Conservation (phyloP, 2,888 invertebrate species). For the Hirtodrosophila histrioides region DNA sequence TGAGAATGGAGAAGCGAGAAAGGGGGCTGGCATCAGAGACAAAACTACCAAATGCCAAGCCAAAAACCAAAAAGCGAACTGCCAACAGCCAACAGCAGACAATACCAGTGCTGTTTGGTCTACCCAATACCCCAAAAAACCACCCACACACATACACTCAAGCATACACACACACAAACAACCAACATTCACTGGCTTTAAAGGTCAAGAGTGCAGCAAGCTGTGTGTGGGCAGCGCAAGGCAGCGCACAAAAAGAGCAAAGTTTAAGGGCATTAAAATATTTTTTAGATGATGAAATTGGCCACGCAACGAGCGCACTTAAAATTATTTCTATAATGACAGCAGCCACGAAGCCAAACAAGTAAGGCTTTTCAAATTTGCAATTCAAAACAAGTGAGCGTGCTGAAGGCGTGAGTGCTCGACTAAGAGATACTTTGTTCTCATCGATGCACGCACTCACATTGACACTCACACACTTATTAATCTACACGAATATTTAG, state of each 20-base stretch:
- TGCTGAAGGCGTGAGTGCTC: background rate
- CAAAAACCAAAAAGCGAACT: constrained; percentile 18
- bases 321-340: constrained; percentile 56
- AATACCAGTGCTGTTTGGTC: constrained; percentile 38
- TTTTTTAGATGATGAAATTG: constrained; percentile 66
- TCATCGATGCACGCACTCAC: too few relatives aligned
- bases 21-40: constrained; percentile 14
- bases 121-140: constrained; percentile 22
- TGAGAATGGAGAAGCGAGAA: constrained; percentile 4
- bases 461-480: too few relatives aligned
- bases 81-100: constrained; percentile 52
- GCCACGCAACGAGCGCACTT: constrained; percentile 57
- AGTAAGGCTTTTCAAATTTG: constrained; percentile 47
- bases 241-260: constrained; percentile 67
- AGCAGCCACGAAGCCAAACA: constrained; percentile 63
- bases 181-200: constrained; percentile 51
- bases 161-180: constrained; percentile 28
- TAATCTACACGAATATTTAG: too few relatives aligned
- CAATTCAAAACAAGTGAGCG: constrained; percentile 36
- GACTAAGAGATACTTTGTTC: background rate
- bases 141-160: constrained; percentile 31
- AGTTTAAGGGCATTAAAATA: constrained; percentile 78
- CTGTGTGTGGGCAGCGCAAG: constrained; percentile 36
- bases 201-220: constrained; percentile 77
- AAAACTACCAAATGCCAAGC: constrained; percentile 34